Conservation (phyloP, 2,113 vertebrate species). For the Columbina picui region DNA sequence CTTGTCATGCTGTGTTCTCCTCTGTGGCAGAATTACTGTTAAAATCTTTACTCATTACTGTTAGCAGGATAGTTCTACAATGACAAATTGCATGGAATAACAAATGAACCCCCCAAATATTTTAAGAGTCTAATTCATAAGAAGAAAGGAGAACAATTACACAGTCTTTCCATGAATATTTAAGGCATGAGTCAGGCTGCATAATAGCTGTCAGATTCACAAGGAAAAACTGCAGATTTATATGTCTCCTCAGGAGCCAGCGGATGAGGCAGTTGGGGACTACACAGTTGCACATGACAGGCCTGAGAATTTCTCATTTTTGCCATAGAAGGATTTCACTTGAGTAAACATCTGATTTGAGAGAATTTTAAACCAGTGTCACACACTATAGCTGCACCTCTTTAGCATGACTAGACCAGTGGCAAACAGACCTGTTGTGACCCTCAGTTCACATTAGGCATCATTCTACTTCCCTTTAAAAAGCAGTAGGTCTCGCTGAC, state of each 20-base stretch:
- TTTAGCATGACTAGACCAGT: neutral
- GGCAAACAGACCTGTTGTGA: neutral
- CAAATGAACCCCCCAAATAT: neutral
- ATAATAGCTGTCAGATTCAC: conserved; percentile 6
- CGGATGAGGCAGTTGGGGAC: neutral
- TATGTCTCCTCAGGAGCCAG: neutral
- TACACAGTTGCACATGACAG: neutral
- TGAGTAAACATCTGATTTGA: conserved; percentile 11
- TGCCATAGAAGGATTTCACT: conserved; percentile 32
- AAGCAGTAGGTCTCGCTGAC: neutral
- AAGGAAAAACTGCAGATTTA: conserved; percentile 48
- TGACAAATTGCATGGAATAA: neutral
- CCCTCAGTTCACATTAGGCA: neutral
- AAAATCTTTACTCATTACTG: neutral
- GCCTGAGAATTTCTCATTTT: conserved; percentile 38
- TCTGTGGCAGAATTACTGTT: neutral
- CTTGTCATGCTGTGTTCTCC: neutral
- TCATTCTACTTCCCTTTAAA: neutral
- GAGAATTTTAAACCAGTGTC: neutral
- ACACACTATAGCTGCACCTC: neutral
- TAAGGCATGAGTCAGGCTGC: conserved; percentile 5
- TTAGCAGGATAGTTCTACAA: neutral
- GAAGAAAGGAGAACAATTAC: neutral
- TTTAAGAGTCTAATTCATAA: neutral
- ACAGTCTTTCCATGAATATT: conserved; percentile 31